Evolutionary conservation across 2,888 invertebrate genomes (phyloP), one percentile per base, ranked within the genome.

Genomic region (Drosophila planitibia): DNA sequence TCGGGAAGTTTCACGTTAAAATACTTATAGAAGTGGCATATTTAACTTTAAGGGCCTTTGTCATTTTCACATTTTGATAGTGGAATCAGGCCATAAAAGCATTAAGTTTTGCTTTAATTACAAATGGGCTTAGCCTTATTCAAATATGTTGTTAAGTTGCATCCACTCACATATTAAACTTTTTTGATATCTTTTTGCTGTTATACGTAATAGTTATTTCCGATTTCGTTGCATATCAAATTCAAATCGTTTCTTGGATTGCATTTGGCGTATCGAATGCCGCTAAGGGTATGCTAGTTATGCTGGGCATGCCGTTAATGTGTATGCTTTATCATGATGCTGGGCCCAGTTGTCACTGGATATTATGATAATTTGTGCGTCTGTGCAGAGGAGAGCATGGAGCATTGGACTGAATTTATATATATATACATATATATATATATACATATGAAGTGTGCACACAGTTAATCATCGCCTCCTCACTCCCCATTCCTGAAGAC

Each of bases 341-440:
- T 33, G 54, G 52, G 28, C 19, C 52, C 32, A 30, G 41, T 53
- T 68, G 47, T 54, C 67, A 37, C 47, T 54, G 67, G 47, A 68
- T 54, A 53, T 54, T 68, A 67, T 68, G 66, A 65, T 67, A 66
- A 67, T 65, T 52, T 41, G 65, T 52, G 52, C 32, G 39, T 39
- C 49, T 64, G 39, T 32, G 25, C 65, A 19, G n/a, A 35, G 22
- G 2, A 22, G 44, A 14, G 22, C 44, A 44, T 22, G 1, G 14
- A 16, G 35, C 30, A 37, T 19, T 37, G 28, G 47, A 35, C 44
- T 22, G 28, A 14, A 30, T 3, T 54, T 49, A 47, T 47, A 6
- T 19, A 22, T 41, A 25, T 47, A 6, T 19, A 22, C 33, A 25
- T 32, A 39, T 6, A 4, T n/a, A 19, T 49, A 47, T 57, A 5